Evolutionary conservation across 2,797 vertebrate species (phyloP).

Genomic region (Pangasius sanitwongsei): DNA sequence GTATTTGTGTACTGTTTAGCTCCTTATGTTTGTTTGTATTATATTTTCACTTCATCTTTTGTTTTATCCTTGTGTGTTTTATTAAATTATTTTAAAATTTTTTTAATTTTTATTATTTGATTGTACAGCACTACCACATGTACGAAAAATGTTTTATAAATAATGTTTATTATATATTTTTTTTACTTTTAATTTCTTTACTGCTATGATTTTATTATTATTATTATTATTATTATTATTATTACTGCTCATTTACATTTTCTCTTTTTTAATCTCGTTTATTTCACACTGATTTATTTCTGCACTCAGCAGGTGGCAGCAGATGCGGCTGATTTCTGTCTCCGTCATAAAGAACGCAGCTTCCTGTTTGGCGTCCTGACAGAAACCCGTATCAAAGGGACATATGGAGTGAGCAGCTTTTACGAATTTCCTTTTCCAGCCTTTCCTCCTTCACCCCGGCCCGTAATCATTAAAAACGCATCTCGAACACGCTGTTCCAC

Average conservation of each 20-base stretch:
- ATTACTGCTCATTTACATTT: not conserved
- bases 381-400: slow-evolving; percentile 45
- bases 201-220: not conserved
- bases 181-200: not conserved
- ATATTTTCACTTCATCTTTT: not conserved
- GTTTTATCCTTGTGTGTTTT: not conserved
- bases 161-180: not conserved
- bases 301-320: slow-evolving; percentile 52
- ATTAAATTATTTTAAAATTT: not conserved
- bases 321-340: slow-evolving; percentile 39
- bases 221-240: not conserved
- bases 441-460: slow-evolving; percentile 68
- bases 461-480: slow-evolving; percentile 74
- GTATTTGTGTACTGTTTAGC: not conserved
- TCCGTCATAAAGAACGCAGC: not conserved
- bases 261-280: not conserved
- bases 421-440: slow-evolving; percentile 71
- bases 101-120: not conserved
- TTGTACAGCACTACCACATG: not conserved
- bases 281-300: not conserved
- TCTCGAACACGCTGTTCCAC: slow-evolving; percentile 69
- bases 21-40: not conserved
- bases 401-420: slow-evolving; percentile 65
- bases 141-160: not conserved
- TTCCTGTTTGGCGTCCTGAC: slow-evolving; percentile 31